Conservation (phyloP, 1,140 invertebrate genomes). For the Neodiprion pinetum region DNA sequence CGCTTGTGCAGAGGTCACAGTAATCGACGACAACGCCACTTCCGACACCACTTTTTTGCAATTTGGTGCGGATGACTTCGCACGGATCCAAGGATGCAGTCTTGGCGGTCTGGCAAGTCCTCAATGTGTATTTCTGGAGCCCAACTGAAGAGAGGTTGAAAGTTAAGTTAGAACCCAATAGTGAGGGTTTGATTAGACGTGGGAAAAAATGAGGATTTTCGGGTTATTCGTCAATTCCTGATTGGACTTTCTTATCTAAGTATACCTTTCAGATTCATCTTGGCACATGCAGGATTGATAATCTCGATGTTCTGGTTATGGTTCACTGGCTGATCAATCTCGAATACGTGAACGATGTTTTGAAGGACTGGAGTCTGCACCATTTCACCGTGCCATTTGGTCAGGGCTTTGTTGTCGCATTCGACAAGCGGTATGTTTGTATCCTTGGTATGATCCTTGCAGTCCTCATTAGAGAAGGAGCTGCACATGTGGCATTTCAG, state of each 20-base stretch:
- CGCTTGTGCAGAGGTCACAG: constrained; percentile 41
- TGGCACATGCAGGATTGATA: constrained; percentile 39
- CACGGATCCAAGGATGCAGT: constrained; percentile 42
- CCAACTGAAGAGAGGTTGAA: constrained; percentile 31
- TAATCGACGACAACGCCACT: constrained; percentile 21
- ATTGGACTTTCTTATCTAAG: background rate
- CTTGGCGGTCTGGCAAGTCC: constrained; percentile 49
- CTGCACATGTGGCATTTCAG: constrained; percentile 51
- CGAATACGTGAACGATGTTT: constrained; percentile 32
- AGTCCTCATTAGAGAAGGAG: constrained; percentile 29
- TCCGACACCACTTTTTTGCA: constrained; percentile 1
- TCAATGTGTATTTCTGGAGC: constrained; percentile 35
- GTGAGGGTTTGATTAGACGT: no score
- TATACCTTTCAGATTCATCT: constrained; percentile 43
- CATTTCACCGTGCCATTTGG: constrained; percentile 29
- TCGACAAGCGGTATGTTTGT: constrained; percentile 32
- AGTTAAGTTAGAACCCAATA: background rate
- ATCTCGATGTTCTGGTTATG: constrained; percentile 10
- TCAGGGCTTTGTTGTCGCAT: constrained; percentile 34
- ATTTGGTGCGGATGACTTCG: constrained; percentile 30
- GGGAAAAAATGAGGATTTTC: background rate
- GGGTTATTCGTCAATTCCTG: background rate
- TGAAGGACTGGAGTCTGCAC: constrained; percentile 25
- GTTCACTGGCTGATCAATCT: constrained; percentile 32
- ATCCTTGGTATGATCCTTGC: constrained; percentile 31